Conservation (phyloP, 2,113 vertebrate species). For the Gymnocephalus cernua region DNA sequence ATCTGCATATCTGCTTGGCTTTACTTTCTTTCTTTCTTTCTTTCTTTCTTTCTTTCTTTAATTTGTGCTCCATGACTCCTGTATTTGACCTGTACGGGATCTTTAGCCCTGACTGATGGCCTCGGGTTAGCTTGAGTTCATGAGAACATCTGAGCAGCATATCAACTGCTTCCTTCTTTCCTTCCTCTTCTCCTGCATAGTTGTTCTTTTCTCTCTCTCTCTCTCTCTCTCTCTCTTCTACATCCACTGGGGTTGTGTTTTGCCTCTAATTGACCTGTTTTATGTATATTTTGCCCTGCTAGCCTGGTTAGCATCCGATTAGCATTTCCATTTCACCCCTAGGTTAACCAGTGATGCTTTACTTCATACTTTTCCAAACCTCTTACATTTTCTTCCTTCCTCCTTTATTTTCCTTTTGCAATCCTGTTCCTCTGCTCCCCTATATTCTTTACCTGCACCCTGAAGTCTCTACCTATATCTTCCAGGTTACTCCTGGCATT, state of each 20-base stretch:
- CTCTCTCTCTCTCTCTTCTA: neutral
- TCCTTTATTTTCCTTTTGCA: neutral
- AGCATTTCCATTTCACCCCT: conserved; percentile 64
- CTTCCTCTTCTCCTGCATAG: neutral
- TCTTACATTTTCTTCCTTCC: neutral
- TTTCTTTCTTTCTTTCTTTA: neutral
- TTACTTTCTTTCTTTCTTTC: neutral
- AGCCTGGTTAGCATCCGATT: conserved; percentile 64
- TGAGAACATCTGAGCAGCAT: conserved; percentile 13
- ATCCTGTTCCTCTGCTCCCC: neutral
- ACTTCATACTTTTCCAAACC: conserved; percentile 4
- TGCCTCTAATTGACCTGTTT: conserved; percentile 47
- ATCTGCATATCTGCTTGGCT: neutral
- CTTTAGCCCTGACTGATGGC: conserved; percentile 4
- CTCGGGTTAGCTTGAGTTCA: neutral
- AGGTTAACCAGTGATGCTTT: conserved; percentile 47
- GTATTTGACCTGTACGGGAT: neutral
- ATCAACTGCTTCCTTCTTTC: neutral
- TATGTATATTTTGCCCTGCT: conserved; percentile 46
- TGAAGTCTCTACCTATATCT: neutral
- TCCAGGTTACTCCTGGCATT: neutral
- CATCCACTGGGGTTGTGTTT: conserved; percentile 4
- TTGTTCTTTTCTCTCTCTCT: neutral
- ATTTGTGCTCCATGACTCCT: neutral
- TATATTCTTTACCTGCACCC: neutral